Base-by-base conservation (phyloP, 2,797 vertebrate species). In the Hydrolagus colliei region DNA sequence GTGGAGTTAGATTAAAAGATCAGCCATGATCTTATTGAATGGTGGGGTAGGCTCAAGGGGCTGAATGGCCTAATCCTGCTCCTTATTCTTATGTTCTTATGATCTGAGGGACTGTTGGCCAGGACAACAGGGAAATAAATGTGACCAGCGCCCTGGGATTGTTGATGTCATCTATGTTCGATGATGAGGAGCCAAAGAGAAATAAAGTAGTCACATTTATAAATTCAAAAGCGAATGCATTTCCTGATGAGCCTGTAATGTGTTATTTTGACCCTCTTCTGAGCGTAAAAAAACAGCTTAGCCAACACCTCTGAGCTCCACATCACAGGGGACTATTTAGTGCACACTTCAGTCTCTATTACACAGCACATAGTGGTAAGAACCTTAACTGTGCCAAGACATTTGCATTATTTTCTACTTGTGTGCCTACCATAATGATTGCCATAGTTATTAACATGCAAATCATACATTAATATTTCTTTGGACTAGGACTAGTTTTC, bases 341-440 rank as follows among this genome's bases (percentile, higher is more conserved):
- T 65, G 22, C 61, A 65, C 65, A 13, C 4, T 65, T 12, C 76
- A 80, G 77, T 65, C 22, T 67, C 6, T 80, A 32, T 22, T 79
- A 63, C 13, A 14, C 61, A 79, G 22, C 65, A 27, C 22, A 63
- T 22, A 63, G n/a, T 32, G n/a, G 62, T 16, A 6, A 52, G 41
- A 52, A 3, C 41, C 41, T 52, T 52, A 63, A 80, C 27, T 80
- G 14, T 80, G 77, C 13, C 77, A n/a, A 80, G 27, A 80, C 63
- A 65, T 80, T 80, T 65, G 62, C 62, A 80, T 80, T 80, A 80
- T 80, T 65, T 80, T 77, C 73, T 12, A 74, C 32, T 16, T 74
- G 32, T 74, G 32, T 74, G 41, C 9, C 77, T 14, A 62, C 62
- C 20, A 11, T 32, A 13, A 27, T 67, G 62, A 80, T 79, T 79